phyloP scores from a whole-genome alignment of 1,140 invertebrate genomes.

The Neodiprion lecontei region DNA sequence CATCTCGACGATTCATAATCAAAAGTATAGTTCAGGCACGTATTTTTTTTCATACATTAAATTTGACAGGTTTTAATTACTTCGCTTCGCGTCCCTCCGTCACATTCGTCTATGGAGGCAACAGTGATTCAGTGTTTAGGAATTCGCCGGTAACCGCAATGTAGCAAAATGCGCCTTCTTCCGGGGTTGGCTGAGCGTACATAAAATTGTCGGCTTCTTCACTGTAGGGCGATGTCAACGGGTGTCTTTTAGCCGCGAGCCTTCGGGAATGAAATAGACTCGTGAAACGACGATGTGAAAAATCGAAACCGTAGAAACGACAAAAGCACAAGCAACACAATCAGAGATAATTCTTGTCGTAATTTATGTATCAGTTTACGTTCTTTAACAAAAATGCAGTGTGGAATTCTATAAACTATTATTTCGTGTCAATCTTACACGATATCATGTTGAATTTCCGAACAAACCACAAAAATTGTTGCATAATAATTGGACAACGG shows the following conservation, averaged over 20 bases:
- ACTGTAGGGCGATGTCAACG: constrained; percentile 54
- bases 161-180: constrained; percentile 62
- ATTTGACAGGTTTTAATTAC: neutral
- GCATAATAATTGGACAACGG: too few species aligned
- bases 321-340: too few species aligned
- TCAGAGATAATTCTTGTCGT: too few species aligned
- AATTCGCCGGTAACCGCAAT: constrained; percentile 60
- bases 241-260: constrained; percentile 43
- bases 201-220: constrained; percentile 56
- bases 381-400: constrained; percentile 4
- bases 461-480: too few species aligned
- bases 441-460: too few species aligned
- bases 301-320: too few species aligned
- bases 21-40: too few species aligned
- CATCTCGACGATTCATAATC: too few species aligned
- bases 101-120: constrained; percentile 14
- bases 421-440: too few species aligned
- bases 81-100: neutral
- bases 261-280: neutral
- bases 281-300: too few species aligned
- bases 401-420: neutral
- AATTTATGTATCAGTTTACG: neutral
- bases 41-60: too few species aligned
- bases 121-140: constrained; percentile 21
- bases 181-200: constrained; percentile 49